Percentiles rank a stretch among this genome's conserved stretches.
These are phyloP conservation scores for Phlogophora meticulosa DNA, from an alignment of 2,888 invertebrate genomes.

Conservation along the genomic window DNA sequence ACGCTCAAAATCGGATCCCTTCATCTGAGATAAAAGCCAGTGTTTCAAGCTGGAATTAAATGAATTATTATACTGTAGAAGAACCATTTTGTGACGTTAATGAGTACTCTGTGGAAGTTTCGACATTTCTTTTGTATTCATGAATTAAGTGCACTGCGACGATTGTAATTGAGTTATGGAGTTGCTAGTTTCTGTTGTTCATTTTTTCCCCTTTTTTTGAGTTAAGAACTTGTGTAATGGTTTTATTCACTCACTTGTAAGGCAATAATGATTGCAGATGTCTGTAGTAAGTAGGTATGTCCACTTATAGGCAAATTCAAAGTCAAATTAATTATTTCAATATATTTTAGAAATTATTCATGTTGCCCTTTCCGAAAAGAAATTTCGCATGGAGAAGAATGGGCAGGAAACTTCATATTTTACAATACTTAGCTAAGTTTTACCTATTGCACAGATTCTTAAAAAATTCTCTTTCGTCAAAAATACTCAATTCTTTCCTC, in stretches of 20 bases:
- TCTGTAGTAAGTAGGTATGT: too few species aligned
- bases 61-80: conserved; percentile 61
- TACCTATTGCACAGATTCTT: too few species aligned
- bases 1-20: conserved; percentile 45
- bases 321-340: too few species aligned
- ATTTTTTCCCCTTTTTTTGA: background rate
- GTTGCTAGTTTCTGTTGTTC: conserved; percentile 21
- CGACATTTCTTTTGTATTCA: conserved; percentile 62
- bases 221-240: conserved; percentile 1
- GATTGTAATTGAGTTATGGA: conserved; percentile 47
- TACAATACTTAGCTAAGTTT: too few species aligned
- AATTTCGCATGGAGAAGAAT: too few species aligned
- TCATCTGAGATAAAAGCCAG: conserved; percentile 54
- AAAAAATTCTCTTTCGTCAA: too few species aligned
- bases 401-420: too few species aligned
- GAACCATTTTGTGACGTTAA: conserved; percentile 61
- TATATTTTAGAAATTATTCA: too few species aligned
- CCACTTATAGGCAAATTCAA: too few species aligned
- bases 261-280: too few species aligned
- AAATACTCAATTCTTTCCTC: too few species aligned
- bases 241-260: background rate
- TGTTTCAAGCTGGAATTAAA: conserved; percentile 58
- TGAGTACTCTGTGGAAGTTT: conserved; percentile 57
- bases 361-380: too few species aligned
- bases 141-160: conserved; percentile 54